phyloP scores from a whole-genome alignment of 2,797 vertebrate genomes.

The Scolopax bukidnonensis region DNA sequence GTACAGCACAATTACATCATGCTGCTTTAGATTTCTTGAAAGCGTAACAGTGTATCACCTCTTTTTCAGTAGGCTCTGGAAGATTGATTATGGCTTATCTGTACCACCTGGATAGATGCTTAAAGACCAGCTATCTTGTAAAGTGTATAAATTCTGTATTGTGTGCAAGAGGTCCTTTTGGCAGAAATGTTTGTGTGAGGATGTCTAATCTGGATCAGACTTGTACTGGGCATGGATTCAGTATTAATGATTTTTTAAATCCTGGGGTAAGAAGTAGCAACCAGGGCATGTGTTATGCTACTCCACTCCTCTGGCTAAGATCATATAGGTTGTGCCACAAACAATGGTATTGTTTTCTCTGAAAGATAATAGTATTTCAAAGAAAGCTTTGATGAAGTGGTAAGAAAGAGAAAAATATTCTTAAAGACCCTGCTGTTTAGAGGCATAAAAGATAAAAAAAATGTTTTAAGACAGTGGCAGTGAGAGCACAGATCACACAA shows the following conservation, averaged over 20 bases:
- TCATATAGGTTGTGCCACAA: neutral
- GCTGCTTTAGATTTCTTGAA: neutral
- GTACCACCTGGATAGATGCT: neutral
- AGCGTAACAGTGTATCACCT: rapidly evolving
- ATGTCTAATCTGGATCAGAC: neutral
- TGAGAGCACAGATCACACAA: neutral
- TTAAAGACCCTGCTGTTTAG: neutral
- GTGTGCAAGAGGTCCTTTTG: neutral
- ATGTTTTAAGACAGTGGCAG: neutral
- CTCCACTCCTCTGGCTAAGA: neutral
- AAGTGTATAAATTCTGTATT: neutral
- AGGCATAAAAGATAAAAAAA: neutral
- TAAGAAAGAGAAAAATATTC: neutral
- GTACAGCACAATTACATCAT: neutral
- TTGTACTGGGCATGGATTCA: neutral
- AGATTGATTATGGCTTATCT: neutral
- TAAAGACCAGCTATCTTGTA: neutral
- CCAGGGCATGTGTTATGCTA: neutral
- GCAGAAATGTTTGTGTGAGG: neutral
- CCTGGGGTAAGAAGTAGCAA: neutral
- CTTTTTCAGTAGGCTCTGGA: neutral
- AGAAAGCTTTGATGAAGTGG: neutral
- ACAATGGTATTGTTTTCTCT: neutral
- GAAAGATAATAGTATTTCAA: neutral
- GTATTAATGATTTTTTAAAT: neutral